A percentile compares a stretch with the other conserved stretches of the same genome.
These are phyloP conservation scores for Corvus cornix DNA, from an alignment of 2,113 vertebrate species.

Conservation along the genomic window DNA sequence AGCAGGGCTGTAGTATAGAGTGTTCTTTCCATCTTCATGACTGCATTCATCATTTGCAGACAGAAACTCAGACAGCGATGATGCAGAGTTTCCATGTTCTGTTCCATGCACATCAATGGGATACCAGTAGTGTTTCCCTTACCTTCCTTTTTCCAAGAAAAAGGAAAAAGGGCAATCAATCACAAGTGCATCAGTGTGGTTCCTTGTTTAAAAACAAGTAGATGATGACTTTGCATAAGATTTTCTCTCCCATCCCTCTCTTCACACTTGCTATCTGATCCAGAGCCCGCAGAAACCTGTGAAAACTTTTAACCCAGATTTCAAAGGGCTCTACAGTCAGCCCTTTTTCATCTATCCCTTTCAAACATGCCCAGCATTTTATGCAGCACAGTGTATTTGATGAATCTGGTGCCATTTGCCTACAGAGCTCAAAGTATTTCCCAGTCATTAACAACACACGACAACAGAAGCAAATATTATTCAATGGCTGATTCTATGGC, in stretches of 20 bases:
- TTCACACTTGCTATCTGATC: neutral
- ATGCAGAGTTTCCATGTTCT: neutral
- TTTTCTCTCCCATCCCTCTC: neutral
- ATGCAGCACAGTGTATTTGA: neutral
- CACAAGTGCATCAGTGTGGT: neutral
- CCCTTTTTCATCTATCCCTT: neutral
- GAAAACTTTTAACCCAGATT: neutral
- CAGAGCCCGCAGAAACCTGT: neutral
- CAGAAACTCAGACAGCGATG: neutral
- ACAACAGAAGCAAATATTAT: neutral
- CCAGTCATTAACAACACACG: neutral
- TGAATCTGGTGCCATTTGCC: neutral
- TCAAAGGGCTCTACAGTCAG: neutral
- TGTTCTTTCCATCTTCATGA: constrained; percentile 6
- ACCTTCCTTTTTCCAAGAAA: neutral
- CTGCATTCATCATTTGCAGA: neutral
- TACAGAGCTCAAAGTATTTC: neutral
- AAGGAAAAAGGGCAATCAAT: neutral
- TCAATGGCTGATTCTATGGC: neutral
- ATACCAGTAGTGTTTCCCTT: neutral
- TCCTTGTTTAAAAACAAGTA: neutral
- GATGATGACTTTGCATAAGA: neutral
- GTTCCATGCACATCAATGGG: neutral
- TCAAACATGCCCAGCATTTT: neutral
- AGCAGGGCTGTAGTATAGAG: neutral